These are phyloP conservation scores for Coreius guichenoti DNA, from an alignment of 2,797 vertebrate genomes.

Conservation along the genomic window DNA sequence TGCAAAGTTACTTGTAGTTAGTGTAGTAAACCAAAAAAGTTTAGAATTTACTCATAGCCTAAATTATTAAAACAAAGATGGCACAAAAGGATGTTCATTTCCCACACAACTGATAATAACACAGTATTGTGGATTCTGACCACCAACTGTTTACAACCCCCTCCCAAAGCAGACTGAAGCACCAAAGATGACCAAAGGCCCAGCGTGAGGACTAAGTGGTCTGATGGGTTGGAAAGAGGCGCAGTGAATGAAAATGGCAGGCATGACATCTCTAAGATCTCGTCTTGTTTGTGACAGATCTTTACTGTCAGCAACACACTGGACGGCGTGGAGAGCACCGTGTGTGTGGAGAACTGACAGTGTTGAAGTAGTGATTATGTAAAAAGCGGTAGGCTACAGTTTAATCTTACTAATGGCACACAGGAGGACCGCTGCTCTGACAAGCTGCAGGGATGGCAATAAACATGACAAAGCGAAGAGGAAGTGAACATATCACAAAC, in stretches of 20 bases:
- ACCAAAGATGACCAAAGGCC: neutral
- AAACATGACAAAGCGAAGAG: conserved; percentile 36
- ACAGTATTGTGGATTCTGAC: neutral
- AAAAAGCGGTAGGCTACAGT: conserved; percentile 21
- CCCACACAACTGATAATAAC: neutral
- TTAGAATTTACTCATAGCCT: neutral
- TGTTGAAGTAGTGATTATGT: conserved; percentile 39
- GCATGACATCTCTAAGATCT: conserved; percentile 20
- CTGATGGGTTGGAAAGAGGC: conserved; percentile 3
- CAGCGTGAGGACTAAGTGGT: neutral
- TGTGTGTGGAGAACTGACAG: conserved; percentile 12
- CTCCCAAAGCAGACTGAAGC: neutral
- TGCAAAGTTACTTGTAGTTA: neutral
- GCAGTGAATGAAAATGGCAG: neutral
- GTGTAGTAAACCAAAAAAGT: neutral
- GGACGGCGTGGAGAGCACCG: neutral
- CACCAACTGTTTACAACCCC: neutral
- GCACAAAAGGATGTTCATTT: neutral
- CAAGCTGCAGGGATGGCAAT: conserved; percentile 41
- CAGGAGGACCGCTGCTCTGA: conserved; percentile 25
- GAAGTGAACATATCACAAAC: conserved; percentile 39
- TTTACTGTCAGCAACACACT: conserved; percentile 27
- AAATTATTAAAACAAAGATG: neutral
- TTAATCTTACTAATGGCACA: conserved; percentile 53
- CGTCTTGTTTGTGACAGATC: conserved; percentile 16